Evolutionary conservation across 2,797 vertebrate genomes (phyloP), one percentile per base, ranked within the genome.

Genomic region (Neosilurus mollespiculum): DNA sequence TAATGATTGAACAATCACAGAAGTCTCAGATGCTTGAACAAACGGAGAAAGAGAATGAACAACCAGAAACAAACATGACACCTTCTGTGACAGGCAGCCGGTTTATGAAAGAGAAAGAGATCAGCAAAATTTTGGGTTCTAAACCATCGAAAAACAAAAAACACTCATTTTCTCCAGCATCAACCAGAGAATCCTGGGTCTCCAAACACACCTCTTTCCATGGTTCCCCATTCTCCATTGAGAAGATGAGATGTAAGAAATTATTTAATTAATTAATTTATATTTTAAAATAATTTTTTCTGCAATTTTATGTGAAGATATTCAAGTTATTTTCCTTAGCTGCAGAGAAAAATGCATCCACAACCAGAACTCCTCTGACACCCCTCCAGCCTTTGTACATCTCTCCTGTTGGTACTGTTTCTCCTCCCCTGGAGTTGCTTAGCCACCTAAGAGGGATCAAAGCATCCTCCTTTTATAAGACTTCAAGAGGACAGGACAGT

Each of bases 221-320:
- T 67, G 85, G 87, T n/a, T 90, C 90, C 3, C 10, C 93, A 85
- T 88, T 89, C 43, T 93, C 92, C 49, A 82, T 92, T 24, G 96
- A 98, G 89, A 93, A 86, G 37, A 94, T 96, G 93, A 96, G 96
- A 96, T 91, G 97, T 97, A 93, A 95, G 96, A 92, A 69, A 67
- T 64, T 56, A 61, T 9, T 15, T 8, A 2, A 18, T 81, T 30
- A 56, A 37, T 54, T 43, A 18, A 22, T 59, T 43, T 43, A 56
- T 70, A n/a, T 80, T 2, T 0, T 16, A 4, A 62, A 18, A 43
- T 43, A 65, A 64, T 20, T n/a, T n/a, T 53, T 54, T 24, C 18
- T 43, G 0, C 3, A n/a, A 2, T 53, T 75, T 65, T 10, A 53
- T 82, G 70, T 75, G n/a, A 59, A 61, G 24, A 9, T 37, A 43